These are phyloP conservation scores for Myotis myotis DNA, from an alignment of 2,797 vertebrate genomes.

Conservation along the genomic window DNA sequence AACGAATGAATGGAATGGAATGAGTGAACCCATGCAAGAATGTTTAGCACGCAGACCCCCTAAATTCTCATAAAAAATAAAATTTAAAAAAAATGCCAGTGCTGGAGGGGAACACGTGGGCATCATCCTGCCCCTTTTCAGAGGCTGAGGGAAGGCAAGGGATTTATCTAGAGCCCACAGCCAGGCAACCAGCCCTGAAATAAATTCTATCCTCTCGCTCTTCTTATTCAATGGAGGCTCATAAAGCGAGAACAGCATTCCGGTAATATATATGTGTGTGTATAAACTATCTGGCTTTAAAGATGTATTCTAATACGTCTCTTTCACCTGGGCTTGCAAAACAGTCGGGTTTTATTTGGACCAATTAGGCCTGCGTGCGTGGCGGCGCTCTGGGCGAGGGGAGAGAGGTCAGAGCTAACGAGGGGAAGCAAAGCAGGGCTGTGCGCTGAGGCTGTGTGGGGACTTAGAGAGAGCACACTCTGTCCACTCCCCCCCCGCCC, in stretches of 20 bases:
- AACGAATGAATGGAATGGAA: background rate
- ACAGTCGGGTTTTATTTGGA: slow-evolving; percentile 18
- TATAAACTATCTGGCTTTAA: background rate
- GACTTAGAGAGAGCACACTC: background rate
- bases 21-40: accelerated
- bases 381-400: background rate
- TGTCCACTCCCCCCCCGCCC: background rate
- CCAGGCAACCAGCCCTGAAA: background rate
- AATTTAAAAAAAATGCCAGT: background rate
- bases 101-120: too few species aligned
- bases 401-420: background rate
- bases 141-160: background rate
- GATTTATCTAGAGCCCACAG: background rate
- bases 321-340: background rate
- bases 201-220: background rate
- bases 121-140: background rate
- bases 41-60: background rate
- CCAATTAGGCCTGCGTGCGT: background rate
- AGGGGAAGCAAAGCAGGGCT: background rate
- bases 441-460: background rate
- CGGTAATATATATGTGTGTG: too few species aligned
- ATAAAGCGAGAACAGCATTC: background rate
- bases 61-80: background rate
- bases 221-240: background rate
- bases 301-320: background rate